Evolutionary conservation across 2,797 vertebrate genomes (phyloP).

Genomic region (Limosa lapponica): DNA sequence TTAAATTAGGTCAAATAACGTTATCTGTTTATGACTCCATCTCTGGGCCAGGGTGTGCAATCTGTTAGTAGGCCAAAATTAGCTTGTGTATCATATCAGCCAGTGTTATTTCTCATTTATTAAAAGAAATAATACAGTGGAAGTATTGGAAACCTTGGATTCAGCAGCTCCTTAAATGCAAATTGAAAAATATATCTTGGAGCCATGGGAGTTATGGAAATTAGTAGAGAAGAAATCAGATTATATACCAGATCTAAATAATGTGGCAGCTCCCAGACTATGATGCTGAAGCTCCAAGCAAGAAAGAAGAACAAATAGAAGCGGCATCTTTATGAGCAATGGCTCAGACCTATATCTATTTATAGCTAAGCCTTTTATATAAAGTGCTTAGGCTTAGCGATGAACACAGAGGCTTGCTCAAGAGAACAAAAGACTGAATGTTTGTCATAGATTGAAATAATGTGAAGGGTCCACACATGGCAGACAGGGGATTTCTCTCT

Average conservation of each 20-base stretch:
- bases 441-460: not conserved
- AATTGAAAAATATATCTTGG: not conserved
- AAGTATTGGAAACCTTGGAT: not conserved
- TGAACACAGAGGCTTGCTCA: not conserved
- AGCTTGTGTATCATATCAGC: not conserved
- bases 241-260: not conserved
- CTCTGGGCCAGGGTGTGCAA: not conserved
- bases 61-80: not conserved
- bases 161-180: not conserved
- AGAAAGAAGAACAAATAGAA: conserved; percentile 24
- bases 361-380: conserved; percentile 56
- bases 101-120: not conserved
- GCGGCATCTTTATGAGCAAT: not conserved
- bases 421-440: not conserved
- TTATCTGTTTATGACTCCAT: not conserved
- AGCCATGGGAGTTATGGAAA: not conserved
- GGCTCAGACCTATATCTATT: conserved; percentile 47
- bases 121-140: not conserved
- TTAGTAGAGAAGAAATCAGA: not conserved
- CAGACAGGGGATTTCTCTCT: not conserved
- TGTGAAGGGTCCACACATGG: not conserved
- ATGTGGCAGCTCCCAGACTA: not conserved
- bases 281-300: not conserved
- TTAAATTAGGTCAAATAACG: not conserved
- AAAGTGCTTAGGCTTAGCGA: conserved; percentile 57